Percentiles rank a stretch among this genome's conserved stretches.
phyloP scores from a whole-genome alignment of 53 echinoderm and acorn worm species.

The Holothuria scabra region DNA sequence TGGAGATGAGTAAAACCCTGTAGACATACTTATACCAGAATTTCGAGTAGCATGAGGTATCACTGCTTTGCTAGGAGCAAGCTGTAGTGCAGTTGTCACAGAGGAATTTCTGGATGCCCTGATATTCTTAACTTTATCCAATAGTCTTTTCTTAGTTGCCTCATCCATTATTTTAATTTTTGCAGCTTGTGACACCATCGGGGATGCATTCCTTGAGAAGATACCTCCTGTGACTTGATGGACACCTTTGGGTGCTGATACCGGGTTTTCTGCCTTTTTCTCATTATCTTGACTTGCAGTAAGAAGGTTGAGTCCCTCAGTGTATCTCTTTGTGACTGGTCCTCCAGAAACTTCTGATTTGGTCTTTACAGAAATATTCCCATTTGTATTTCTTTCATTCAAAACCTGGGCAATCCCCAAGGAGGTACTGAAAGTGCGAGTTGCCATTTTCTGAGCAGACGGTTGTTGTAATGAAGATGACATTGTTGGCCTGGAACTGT shows the following conservation, averaged over 20 bases:
- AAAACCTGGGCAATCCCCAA: conserved; percentile 80
- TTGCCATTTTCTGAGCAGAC: conserved; percentile 50
- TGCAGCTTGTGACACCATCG: conserved; percentile 60
- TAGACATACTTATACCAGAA: conserved; percentile 29
- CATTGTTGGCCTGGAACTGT: background rate
- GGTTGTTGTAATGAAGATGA: conserved; percentile 19
- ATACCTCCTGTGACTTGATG: conserved; percentile 78
- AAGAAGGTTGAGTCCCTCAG: conserved; percentile 75
- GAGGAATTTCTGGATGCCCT: conserved; percentile 47
- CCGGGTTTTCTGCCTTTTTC: conserved; percentile 58
- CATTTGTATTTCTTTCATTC: conserved; percentile 70
- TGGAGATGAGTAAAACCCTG: conserved; percentile 1
- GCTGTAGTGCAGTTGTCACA: conserved; percentile 49
- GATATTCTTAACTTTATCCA: conserved; percentile 83
- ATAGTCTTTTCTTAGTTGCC: conserved; percentile 74
- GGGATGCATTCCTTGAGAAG: conserved; percentile 79
- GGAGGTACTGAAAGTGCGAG: conserved; percentile 80
- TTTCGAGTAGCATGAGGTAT: conserved; percentile 27
- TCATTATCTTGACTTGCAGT: conserved; percentile 64
- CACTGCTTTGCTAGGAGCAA: conserved; percentile 55
- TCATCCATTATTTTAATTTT: conserved; percentile 73
- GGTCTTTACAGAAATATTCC: conserved; percentile 59
- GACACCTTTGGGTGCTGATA: conserved; percentile 60
- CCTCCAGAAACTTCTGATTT: conserved; percentile 63
- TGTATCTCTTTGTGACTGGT: conserved; percentile 56